Base-by-base conservation (phyloP, 2,113 vertebrate genomes). In the Bubo bubo region DNA sequence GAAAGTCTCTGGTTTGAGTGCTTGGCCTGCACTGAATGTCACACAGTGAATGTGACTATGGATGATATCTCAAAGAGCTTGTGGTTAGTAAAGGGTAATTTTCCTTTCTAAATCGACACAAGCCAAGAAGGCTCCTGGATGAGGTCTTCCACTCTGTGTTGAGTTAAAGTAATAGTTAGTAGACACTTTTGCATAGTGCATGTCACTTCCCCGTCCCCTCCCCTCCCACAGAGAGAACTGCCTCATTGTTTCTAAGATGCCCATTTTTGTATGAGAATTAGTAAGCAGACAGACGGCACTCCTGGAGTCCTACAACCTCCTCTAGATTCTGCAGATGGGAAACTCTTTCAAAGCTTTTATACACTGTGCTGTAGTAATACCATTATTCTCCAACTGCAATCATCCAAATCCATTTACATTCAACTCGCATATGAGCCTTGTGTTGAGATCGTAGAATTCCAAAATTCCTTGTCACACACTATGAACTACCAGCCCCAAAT, bases 261-360 rank as follows among this genome's bases (percentile, higher is more conserved):
- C 94, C 93, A 86, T 95, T 97, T 98, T 96, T 93, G 93, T 94
- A 96, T 74, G 91, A 95, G 96, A 97, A 96, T 91, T 70, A 97
- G 88, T 34, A 92, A 97, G 88, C 83, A 76, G 88, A 97, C 97
- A 98, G 97, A 97, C 63, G 8, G 97, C 93, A 95, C 96, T 97
- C 93, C 96, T 96, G 95, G 88, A 97, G 96, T 88, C 96, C 95
- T 93, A 82, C 97, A 98, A 67, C 84, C 95, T 98, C 92, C 74
- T 90, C 93, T 90, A 73, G 70, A 97, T 95, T 95, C 88, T 95
- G 97, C 98, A 98, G 96, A 98, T 97, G 97, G 97, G 93, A 98
- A 98, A 98, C 39, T 81, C 95, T 89, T 96, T 89, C 91, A 87
- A 81, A 93, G 91, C 70, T 72, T 93, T 94, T 75, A 84, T 68